phyloP scores from a whole-genome alignment of 2,888 invertebrate genomes.

The Zaprionus lineosus region DNA sequence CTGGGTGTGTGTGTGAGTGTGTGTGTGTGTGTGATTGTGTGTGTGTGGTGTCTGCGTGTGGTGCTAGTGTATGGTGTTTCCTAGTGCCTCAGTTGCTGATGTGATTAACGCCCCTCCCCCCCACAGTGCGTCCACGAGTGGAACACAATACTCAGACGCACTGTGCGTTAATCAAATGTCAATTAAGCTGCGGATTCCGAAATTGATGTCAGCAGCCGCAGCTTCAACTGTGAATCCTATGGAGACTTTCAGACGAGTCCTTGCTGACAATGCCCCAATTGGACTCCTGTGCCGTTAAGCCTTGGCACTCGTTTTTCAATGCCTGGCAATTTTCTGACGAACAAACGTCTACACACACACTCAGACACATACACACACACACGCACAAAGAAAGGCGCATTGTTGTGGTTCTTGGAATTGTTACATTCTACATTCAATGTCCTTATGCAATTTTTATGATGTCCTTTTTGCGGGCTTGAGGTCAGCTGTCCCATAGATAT shows the following conservation, averaged over 20 bases:
- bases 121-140: conserved; percentile 17
- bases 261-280: conserved; percentile 28
- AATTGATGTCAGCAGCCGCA: conserved; percentile 28
- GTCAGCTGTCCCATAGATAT: too few relatives aligned
- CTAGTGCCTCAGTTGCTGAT: conserved; percentile 26
- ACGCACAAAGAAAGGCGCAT: neutral
- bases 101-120: conserved; percentile 53
- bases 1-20: conserved; percentile 1
- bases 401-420: conserved; percentile 26
- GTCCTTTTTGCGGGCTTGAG: too few relatives aligned
- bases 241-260: neutral
- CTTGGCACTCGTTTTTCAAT: conserved; percentile 21
- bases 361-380: conserved; percentile 1
- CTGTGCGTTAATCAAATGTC: conserved; percentile 65
- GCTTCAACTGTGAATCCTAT: conserved; percentile 7
- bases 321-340: conserved; percentile 6
- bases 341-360: conserved; percentile 21
- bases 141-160: conserved; percentile 9
- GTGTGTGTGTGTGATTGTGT: neutral
- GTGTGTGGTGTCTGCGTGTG: conserved; percentile 8
- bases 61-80: neutral
- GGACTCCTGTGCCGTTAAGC: conserved; percentile 26
- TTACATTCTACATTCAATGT: conserved; percentile 4
- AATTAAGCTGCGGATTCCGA: conserved; percentile 53
- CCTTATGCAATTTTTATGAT: neutral